phyloP scores from a whole-genome alignment of 1,140 invertebrate genomes.

The Watersipora subatra region DNA sequence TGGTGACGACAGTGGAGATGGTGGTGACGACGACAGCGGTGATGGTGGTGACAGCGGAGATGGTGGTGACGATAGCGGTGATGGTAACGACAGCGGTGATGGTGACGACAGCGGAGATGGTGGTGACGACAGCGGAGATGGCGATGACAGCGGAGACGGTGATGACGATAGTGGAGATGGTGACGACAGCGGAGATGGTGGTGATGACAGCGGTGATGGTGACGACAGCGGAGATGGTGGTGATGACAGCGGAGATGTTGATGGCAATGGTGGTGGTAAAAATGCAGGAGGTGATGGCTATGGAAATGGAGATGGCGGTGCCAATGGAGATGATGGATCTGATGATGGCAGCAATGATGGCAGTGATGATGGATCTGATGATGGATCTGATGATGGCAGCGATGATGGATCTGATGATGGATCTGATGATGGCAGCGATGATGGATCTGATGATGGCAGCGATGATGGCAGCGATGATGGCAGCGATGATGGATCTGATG shows the following conservation, averaged over 20 bases:
- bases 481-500: no score
- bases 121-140: not conserved
- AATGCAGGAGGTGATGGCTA: not conserved
- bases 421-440: no score
- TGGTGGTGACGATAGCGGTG: not conserved
- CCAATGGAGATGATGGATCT: slow-evolving; percentile 8
- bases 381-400: no score
- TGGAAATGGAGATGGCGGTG: not conserved
- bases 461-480: no score
- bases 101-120: not conserved
- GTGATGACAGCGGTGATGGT: not conserved
- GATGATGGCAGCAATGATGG: not conserved
- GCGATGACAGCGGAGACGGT: not conserved
- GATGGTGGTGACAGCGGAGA: not conserved
- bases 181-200: not conserved
- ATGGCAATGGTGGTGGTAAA: not conserved
- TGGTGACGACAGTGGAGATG: slow-evolving; percentile 28
- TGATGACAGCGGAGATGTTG: not conserved
- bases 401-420: no score
- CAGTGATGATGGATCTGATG: no score
- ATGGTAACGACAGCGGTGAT: not conserved
- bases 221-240: not conserved
- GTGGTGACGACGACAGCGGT: not conserved
- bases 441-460: no score
- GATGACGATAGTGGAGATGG: not conserved